Percentiles rank a stretch among this genome's conserved stretches.
Conservation (phyloP, 1,140 invertebrate species). For the Neomicropteryx cornuta region DNA sequence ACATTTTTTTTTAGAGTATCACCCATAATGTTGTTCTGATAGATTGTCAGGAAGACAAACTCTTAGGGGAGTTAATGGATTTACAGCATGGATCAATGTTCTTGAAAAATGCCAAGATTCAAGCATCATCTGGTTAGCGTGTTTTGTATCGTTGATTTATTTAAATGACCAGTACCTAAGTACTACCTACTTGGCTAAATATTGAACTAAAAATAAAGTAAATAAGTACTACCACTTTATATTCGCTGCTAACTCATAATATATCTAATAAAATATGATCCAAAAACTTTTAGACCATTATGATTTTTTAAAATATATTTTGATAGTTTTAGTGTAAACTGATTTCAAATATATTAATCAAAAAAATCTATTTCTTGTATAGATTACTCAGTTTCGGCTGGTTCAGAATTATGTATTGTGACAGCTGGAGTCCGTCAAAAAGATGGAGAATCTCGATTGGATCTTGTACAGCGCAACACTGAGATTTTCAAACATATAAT, state of each 20-base stretch:
- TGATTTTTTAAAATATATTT: too few species aligned
- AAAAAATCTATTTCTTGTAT: constrained; percentile 13
- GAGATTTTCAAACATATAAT: constrained; percentile 82
- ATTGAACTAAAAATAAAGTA: too few species aligned
- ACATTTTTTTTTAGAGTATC: constrained; percentile 46
- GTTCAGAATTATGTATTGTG: constrained; percentile 74
- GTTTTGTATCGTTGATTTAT: constrained; percentile 21
- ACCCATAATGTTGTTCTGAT: constrained; percentile 72
- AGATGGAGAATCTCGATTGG: constrained; percentile 72
- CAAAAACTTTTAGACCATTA: too few species aligned
- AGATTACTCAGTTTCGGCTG: constrained; percentile 68
- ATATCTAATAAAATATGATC: too few species aligned
- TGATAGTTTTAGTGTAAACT: too few species aligned
- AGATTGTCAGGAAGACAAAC: constrained; percentile 70
- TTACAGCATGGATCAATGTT: constrained; percentile 80
- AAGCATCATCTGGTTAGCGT: constrained; percentile 50
- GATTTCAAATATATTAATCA: constrained; percentile 1
- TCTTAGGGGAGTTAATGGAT: constrained; percentile 83
- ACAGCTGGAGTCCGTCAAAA: constrained; percentile 82
- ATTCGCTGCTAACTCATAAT: too few species aligned
- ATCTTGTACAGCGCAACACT: constrained; percentile 79
- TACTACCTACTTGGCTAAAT: too few species aligned
- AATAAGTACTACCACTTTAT: too few species aligned
- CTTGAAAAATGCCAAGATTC: constrained; percentile 66
- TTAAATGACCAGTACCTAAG: background rate